Evolutionary conservation across 2,113 vertebrate species (phyloP), one percentile per base, ranked within the genome.

Genomic region (Percopsis transmontana): DNA sequence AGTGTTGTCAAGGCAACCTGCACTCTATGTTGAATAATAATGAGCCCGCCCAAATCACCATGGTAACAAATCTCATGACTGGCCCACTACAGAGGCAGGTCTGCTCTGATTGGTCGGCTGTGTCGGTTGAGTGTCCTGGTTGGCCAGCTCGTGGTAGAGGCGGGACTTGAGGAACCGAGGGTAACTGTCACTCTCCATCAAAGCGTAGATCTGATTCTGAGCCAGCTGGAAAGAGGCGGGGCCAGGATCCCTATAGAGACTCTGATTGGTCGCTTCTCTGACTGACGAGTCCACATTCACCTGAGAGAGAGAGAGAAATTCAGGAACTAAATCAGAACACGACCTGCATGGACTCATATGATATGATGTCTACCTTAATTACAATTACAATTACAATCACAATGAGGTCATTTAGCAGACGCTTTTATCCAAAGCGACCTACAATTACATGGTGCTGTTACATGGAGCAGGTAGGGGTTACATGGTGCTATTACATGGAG

Each of bases 151-250:
- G 68, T 92, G 62, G 70, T 96, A 98, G 47, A 98, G 90, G 72
- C 91, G 92, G 0, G 97, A 98, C 77, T 90, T 94, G 14, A 99
- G 93, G 86, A 99, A 99, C 48, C 96, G 94, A 4, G 95, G 96
- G 62, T 98, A 99, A 0, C 95, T 94, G 90, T 99, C 97, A 16
- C 92, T 93, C 86, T 97, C 96, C 96, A 99, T 99, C 3, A 98
- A 92, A 45, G 94, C 88, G 0, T 94, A 97, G 72, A 98, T 95
- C 71, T 96, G 93, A 72, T 94, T 93, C 89, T 99, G 97, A 0
- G 96, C 97, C 14, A 93, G 86, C 68, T 96, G 94, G 0, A 99
- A 97, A 87, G 94, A 94, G 79, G 91, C 62, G 13, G 87, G 77
- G 0, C 38, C 38, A 33, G 91, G 88, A 24, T 92, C 88, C 1